Percentiles rank a stretch among this genome's conserved stretches.
Conservation (phyloP, 2,797 vertebrate species). For the Microctenopoma stevenorrisi region DNA sequence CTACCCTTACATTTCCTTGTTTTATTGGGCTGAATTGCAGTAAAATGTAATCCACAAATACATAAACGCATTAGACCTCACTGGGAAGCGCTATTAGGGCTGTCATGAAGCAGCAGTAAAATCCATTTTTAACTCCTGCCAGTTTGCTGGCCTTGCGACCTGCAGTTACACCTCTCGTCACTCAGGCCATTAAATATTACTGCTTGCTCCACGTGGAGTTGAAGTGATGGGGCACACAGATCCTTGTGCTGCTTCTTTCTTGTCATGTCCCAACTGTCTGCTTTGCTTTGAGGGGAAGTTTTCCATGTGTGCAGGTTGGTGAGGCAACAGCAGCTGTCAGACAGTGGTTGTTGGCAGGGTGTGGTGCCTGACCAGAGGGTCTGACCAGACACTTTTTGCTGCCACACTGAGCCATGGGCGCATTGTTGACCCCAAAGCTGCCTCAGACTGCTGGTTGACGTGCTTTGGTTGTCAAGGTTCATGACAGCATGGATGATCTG, state of each 20-base stretch:
- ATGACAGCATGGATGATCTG: constrained; percentile 60
- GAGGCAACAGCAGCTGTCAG: constrained; percentile 79
- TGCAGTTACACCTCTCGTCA: constrained; percentile 81
- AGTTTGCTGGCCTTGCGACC: constrained; percentile 61
- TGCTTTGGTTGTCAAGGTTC: constrained; percentile 62
- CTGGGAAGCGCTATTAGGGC: constrained; percentile 76
- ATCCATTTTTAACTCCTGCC: constrained; percentile 78
- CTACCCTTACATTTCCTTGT: constrained; percentile 77
- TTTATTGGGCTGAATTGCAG: constrained; percentile 81
- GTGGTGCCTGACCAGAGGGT: constrained; percentile 77
- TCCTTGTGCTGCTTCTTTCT: constrained; percentile 28
- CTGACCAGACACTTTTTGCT: constrained; percentile 76
- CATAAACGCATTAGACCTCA: constrained; percentile 81
- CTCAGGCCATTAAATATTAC: constrained; percentile 65
- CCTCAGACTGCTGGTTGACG: constrained; percentile 64
- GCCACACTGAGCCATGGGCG: constrained; percentile 58
- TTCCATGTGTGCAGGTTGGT: constrained; percentile 71
- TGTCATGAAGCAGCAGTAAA: constrained; percentile 75
- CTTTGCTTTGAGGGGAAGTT: constrained; percentile 59
- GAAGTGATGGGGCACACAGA: constrained; percentile 58
- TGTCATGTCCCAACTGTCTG: constrained; percentile 59
- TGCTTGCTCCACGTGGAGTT: constrained; percentile 42
- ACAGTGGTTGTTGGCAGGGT: constrained; percentile 76
- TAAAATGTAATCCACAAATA: constrained; percentile 83
- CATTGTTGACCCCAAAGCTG: constrained; percentile 65